These are phyloP conservation scores for Allophyes oxyacanthae DNA, from an alignment of 2,888 invertebrate species.

Conservation along the genomic window DNA sequence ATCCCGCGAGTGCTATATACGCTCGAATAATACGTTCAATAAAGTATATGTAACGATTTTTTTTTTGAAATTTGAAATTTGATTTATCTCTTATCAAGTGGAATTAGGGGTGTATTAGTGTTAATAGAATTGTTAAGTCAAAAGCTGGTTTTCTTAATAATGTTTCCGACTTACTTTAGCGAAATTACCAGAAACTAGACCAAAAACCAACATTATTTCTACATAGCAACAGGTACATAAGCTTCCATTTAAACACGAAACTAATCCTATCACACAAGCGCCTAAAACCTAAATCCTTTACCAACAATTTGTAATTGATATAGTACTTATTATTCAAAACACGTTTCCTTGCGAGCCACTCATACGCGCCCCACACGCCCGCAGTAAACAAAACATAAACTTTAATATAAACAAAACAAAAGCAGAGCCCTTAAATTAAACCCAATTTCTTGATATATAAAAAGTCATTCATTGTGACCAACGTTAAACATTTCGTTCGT, in stretches of 20 bases:
- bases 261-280: conserved; percentile 21
- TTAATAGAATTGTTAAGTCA: too few species aligned
- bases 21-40: too few species aligned
- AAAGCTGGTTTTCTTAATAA: too few species aligned
- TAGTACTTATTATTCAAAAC: conserved; percentile 49
- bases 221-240: background rate
- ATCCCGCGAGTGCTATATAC: too few species aligned
- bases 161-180: too few species aligned
- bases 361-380: conserved; percentile 20
- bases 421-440: conserved; percentile 52
- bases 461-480: conserved; percentile 62
- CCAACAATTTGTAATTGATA: conserved; percentile 45
- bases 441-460: conserved; percentile 59
- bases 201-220: too few species aligned
- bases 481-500: conserved; percentile 59
- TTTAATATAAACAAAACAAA: conserved; percentile 52
- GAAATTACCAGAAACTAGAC: too few species aligned
- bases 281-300: conserved; percentile 26
- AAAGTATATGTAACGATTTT: too few species aligned
- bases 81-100: too few species aligned
- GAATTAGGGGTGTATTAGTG: too few species aligned
- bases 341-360: conserved; percentile 43
- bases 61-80: too few species aligned
- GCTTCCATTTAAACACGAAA: background rate
- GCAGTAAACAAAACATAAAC: conserved; percentile 53